Evolutionary conservation across 2,888 invertebrate species (phyloP).

Genomic region (Luperina testacea): DNA sequence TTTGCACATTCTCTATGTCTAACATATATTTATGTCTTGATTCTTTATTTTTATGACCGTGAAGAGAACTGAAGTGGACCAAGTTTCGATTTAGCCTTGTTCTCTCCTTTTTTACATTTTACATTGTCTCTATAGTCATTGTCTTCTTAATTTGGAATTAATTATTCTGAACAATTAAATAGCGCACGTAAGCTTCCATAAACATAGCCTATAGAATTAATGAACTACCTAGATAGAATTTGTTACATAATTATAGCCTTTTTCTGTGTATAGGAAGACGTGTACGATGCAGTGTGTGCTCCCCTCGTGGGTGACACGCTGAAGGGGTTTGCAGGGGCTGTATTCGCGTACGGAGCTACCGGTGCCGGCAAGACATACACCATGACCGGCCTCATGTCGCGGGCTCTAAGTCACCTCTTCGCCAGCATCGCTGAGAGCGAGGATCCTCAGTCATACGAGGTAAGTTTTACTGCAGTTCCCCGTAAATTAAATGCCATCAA

Average conservation of each 20-base stretch:
- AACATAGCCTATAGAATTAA: neutral
- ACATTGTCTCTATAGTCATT: neutral
- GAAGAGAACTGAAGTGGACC: neutral
- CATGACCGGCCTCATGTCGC: conserved; percentile 97
- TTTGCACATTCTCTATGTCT: neutral
- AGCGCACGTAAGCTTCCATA: neutral
- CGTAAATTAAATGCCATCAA: neutral
- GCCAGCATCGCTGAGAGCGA: conserved; percentile 91
- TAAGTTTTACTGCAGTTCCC: neutral
- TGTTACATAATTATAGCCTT: neutral
- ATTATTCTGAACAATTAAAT: neutral
- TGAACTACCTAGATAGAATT: neutral
- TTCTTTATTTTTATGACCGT: too few species aligned
- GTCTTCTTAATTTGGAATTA: neutral
- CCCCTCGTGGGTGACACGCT: conserved; percentile 96
- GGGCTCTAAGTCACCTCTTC: conserved; percentile 96
- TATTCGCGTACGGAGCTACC: conserved; percentile 98
- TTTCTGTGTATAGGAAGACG: conserved; percentile 90
- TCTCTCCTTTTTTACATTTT: neutral
- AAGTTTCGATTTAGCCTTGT: neutral
- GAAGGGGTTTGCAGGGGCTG: conserved; percentile 97
- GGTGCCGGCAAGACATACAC: conserved; percentile 98
- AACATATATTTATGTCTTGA: neutral
- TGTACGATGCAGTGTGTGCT: conserved; percentile 96
- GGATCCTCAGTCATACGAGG: conserved; percentile 91